phyloP scores from a whole-genome alignment of 2,797 vertebrate genomes.

The Peromyscus aztecus region DNA sequence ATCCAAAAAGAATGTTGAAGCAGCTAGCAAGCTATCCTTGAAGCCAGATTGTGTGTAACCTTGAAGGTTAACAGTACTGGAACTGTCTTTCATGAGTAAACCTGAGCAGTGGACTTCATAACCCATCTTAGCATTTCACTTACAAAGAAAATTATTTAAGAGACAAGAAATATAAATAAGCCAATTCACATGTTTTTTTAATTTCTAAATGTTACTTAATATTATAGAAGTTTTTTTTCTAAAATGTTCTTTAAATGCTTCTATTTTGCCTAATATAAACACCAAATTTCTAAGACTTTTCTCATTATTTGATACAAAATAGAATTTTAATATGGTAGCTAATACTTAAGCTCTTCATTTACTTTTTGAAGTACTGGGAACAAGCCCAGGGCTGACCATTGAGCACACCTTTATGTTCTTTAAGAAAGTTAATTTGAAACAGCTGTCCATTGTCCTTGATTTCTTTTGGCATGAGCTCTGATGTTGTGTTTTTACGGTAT shows the following conservation, averaged over 20 bases:
- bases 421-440: background rate
- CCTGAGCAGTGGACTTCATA: background rate
- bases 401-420: background rate
- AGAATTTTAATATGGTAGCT: background rate
- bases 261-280: too few relatives aligned
- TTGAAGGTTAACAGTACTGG: background rate
- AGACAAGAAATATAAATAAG: background rate
- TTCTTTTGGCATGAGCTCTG: background rate
- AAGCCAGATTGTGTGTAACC: background rate
- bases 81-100: background rate
- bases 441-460: background rate
- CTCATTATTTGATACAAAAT: background rate
- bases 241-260: too few relatives aligned
- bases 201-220: background rate
- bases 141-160: background rate
- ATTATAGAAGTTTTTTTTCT: background rate
- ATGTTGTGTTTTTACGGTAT: background rate
- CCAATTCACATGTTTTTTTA: background rate
- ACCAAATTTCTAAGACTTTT: background rate
- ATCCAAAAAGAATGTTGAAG: background rate
- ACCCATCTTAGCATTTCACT: background rate
- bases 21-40: background rate
- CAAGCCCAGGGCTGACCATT: background rate
- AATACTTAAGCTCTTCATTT: background rate
- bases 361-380: background rate